phyloP scores from a whole-genome alignment of 1,140 invertebrate species.

The Pseudobourletiella spinata region DNA sequence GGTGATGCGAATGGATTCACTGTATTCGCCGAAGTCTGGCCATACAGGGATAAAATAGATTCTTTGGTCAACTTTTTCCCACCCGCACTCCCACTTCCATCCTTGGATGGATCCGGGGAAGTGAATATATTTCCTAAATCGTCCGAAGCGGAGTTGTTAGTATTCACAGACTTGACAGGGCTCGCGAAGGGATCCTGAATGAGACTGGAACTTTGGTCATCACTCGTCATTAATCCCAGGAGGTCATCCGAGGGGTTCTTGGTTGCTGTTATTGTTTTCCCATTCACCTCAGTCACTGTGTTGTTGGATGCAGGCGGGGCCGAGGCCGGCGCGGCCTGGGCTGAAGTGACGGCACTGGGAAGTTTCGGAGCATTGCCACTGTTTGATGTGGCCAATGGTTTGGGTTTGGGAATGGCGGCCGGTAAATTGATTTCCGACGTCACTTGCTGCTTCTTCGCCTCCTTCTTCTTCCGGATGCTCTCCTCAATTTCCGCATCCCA shows the following conservation, averaged over 20 bases:
- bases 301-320: conserved; percentile 43
- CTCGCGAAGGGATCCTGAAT: conserved; percentile 35
- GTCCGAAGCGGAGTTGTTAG: conserved; percentile 32
- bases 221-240: conserved; percentile 11
- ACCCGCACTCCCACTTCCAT: conserved; percentile 41
- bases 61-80: conserved; percentile 82
- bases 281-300: conserved; percentile 8
- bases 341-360: conserved; percentile 43
- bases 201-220: conserved; percentile 11
- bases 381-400: conserved; percentile 57
- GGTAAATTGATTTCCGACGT: conserved; percentile 31
- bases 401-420: conserved; percentile 43
- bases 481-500: conserved; percentile 68
- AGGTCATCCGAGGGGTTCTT: conserved; percentile 22
- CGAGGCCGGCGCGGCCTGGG: conserved; percentile 30
- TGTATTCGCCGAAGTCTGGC: conserved; percentile 1
- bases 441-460: conserved; percentile 58
- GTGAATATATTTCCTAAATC: conserved; percentile 36
- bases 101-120: not conserved
- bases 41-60: conserved; percentile 82
- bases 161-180: conserved; percentile 23
- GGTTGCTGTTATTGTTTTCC: too few species aligned
- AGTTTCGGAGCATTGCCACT: conserved; percentile 45
- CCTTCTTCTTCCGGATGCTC: conserved; percentile 57
- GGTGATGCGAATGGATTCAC: conserved; percentile 15